Conservation (phyloP, 1,140 invertebrate genomes). For the Aphidius ervi region DNA sequence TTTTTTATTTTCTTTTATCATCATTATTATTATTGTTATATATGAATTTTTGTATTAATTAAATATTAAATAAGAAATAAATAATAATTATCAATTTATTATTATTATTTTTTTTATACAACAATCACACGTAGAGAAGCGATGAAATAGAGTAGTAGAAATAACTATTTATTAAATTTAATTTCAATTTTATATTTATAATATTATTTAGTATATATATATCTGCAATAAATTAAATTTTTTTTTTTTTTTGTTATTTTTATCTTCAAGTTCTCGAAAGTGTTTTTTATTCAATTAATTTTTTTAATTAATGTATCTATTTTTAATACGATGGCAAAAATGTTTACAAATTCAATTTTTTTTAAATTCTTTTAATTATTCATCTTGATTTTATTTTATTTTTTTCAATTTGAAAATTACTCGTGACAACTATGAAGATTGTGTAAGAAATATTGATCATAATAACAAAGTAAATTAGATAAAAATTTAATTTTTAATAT, state of each 20-base stretch:
- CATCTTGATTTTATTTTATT: slow-evolving; percentile 11
- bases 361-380: background rate
- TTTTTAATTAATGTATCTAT: slow-evolving; percentile 35
- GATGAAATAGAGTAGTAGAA: slow-evolving; percentile 54
- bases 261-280: background rate
- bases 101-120: slow-evolving; percentile 49
- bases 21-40: slow-evolving; percentile 10
- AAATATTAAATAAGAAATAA: slow-evolving; percentile 7
- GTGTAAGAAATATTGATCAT: slow-evolving; percentile 51
- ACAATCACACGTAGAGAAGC: slow-evolving; percentile 53
- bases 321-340: slow-evolving; percentile 40
- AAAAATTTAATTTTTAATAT: slow-evolving; percentile 38
- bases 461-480: slow-evolving; percentile 50
- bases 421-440: slow-evolving; percentile 40
- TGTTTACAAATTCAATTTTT: slow-evolving; percentile 31
- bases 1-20: slow-evolving; percentile 6
- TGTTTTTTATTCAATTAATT: slow-evolving; percentile 24
- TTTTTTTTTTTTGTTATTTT: slow-evolving; percentile 8
- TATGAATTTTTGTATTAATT: slow-evolving; percentile 5
- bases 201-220: slow-evolving; percentile 10
- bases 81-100: slow-evolving; percentile 43
- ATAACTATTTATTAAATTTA: slow-evolving; percentile 47
- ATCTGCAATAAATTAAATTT: background rate
- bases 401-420: slow-evolving; percentile 27
- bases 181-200: slow-evolving; percentile 28